Evolutionary conservation across 2,797 vertebrate genomes (phyloP), one percentile per base, ranked within the genome.

Genomic region (Cossypha polioptera): DNA sequence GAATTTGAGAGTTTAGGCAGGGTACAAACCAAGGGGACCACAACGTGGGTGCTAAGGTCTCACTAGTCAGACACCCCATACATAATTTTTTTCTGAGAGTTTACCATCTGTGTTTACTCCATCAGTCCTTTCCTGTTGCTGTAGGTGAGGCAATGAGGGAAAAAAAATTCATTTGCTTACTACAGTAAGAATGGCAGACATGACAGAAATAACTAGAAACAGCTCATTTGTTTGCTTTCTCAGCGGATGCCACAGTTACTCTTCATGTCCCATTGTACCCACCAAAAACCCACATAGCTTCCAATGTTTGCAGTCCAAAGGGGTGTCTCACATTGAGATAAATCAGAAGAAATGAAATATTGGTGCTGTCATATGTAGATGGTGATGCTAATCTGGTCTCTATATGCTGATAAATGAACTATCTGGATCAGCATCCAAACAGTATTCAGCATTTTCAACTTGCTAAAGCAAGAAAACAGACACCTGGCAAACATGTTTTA

Each of bases 401-500:
- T 5, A 6, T 28, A 14, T 51, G 20, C 16, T 40, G 13, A 8
- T 16, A 62, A 73, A 6, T 22, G 3, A 15, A 24, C 2, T 26
- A 1, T 26, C 13, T 50, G 17, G 10, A 16, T 67, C 35, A 84
- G 57, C 19, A 62, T 31, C 13, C 47, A 81, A 38, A 63, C 0
- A 86, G 11, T 3, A 35, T 43, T 68, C 16, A 48, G 12, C 45
- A 33, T 59, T 82, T 91, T 51, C 35, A 25, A 24, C 24, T 63
- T 45, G 1, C 15, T 61, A 48, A 82, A 82, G 21, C 51, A 90
- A 78, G 22, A 71, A 57, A 45, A 42, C 18, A 51, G 53, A 50
- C 16, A 43, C 1, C 0, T 53, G n/a, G 28, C 3, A 84, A 69
- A n/a, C 4, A 8, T 12, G 1, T 16, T 75, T 80, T 75, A n/a